These are phyloP conservation scores for Coreoperca whiteheadi DNA, from an alignment of 2,113 vertebrate genomes.

Conservation along the genomic window DNA sequence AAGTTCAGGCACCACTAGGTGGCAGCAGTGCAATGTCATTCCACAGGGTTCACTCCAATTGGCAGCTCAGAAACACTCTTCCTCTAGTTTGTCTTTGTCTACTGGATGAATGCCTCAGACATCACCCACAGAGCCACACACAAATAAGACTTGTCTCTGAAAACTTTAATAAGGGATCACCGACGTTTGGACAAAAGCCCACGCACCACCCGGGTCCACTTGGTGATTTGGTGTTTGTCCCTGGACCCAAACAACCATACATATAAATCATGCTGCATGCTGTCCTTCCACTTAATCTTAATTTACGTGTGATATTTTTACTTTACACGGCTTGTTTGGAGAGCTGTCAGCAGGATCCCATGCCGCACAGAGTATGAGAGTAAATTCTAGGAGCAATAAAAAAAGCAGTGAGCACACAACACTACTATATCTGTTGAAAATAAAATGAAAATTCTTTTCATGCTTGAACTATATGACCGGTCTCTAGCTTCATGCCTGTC, in stretches of 20 bases:
- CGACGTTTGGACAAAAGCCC: not conserved
- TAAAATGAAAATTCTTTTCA: not conserved
- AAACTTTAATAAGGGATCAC: not conserved
- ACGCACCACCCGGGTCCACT: not conserved
- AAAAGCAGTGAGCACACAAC: not conserved
- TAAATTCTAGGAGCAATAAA: not conserved
- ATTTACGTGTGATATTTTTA: conserved; percentile 5
- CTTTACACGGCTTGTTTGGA: conserved; percentile 2
- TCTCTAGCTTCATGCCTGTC: not conserved
- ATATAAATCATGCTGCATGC: not conserved
- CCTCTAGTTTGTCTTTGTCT: not conserved
- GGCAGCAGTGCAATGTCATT: conserved; percentile 41
- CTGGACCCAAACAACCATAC: not conserved
- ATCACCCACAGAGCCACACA: not conserved
- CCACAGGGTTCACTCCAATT: not conserved
- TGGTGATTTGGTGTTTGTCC: not conserved
- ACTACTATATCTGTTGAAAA: not conserved
- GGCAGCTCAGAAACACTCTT: not conserved
- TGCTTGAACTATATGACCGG: not conserved
- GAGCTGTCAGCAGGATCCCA: not conserved
- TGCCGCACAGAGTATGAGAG: not conserved
- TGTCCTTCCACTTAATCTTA: no score
- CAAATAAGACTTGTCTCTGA: not conserved
- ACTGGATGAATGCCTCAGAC: not conserved
- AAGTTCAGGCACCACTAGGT: conserved; percentile 35